phyloP scores from a whole-genome alignment of 2,888 invertebrate genomes.

The Barypeithes pellucidus region DNA sequence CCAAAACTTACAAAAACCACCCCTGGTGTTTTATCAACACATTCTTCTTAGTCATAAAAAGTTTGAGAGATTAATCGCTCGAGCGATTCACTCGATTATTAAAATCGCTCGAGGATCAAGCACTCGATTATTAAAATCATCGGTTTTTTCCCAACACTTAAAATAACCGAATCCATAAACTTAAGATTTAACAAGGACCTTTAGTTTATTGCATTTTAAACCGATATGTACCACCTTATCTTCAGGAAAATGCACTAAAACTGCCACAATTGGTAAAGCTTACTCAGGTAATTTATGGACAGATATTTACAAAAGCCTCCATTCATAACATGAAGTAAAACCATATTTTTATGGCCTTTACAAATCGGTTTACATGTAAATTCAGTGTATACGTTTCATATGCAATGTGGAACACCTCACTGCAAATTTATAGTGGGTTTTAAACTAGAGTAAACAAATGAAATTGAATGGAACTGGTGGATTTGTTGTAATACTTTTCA shows the following conservation, averaged over 20 bases:
- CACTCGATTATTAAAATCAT: too few relatives aligned
- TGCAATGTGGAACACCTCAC: conserved; percentile 13
- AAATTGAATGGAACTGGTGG: conserved; percentile 5
- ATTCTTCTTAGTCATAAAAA: too few relatives aligned
- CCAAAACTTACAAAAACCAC: too few relatives aligned
- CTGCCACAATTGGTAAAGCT: conserved; percentile 43
- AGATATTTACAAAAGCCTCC: conserved; percentile 47
- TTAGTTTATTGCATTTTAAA: conserved; percentile 4
- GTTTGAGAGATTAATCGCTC: too few relatives aligned
- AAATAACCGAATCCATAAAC: not conserved
- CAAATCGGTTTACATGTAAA: conserved; percentile 34
- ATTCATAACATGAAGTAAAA: conserved; percentile 42
- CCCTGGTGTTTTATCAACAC: too few relatives aligned
- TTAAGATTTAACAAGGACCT: not conserved
- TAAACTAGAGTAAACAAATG: conserved; percentile 15
- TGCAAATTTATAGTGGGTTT: conserved; percentile 20
- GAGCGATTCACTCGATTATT: too few relatives aligned
- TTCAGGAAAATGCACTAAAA: conserved; percentile 37
- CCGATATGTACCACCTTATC: conserved; percentile 25
- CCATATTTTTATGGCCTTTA: conserved; percentile 37
- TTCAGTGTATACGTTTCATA: conserved; percentile 19
- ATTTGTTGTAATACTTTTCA: not conserved
- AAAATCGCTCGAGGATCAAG: too few relatives aligned
- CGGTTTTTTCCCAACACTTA: too few relatives aligned
- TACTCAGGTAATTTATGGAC: conserved; percentile 43